These are phyloP conservation scores for Turdus rufiventris DNA, from an alignment of 2,113 vertebrate species.

Conservation along the genomic window DNA sequence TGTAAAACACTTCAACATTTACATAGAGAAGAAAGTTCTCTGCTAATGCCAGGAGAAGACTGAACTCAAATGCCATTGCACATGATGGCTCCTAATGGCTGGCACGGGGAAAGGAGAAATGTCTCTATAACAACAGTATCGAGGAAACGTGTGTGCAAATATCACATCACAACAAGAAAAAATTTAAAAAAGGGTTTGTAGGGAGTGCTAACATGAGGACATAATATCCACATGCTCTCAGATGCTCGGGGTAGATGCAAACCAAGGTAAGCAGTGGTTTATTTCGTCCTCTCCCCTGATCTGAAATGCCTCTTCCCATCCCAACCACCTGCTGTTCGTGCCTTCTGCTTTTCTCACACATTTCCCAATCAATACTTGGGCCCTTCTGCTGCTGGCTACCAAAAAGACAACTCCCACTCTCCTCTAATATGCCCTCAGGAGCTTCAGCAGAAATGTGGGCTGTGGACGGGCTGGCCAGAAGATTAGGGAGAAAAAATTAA, in stretches of 20 bases:
- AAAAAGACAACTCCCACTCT: neutral
- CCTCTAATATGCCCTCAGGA: neutral
- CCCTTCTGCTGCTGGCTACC: constrained; percentile 11
- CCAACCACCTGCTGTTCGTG: neutral
- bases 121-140: constrained; percentile 10
- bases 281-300: neutral
- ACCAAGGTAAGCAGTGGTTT: neutral
- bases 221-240: neutral
- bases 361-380: neutral
- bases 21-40: constrained; percentile 19
- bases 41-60: constrained; percentile 45
- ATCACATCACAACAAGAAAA: neutral
- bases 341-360: constrained; percentile 2
- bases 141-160: neutral
- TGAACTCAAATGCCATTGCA: constrained; percentile 36
- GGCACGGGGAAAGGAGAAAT: neutral
- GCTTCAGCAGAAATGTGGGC: neutral
- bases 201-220: neutral
- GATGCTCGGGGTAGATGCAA: neutral
- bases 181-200: neutral
- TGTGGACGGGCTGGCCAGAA: neutral
- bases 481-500: neutral
- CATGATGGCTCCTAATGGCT: constrained; percentile 6
- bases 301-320: neutral
- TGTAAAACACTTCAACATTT: constrained; percentile 50